Evolutionary conservation across 2,888 invertebrate species (phyloP).

Genomic region (Byasa hedistus): DNA sequence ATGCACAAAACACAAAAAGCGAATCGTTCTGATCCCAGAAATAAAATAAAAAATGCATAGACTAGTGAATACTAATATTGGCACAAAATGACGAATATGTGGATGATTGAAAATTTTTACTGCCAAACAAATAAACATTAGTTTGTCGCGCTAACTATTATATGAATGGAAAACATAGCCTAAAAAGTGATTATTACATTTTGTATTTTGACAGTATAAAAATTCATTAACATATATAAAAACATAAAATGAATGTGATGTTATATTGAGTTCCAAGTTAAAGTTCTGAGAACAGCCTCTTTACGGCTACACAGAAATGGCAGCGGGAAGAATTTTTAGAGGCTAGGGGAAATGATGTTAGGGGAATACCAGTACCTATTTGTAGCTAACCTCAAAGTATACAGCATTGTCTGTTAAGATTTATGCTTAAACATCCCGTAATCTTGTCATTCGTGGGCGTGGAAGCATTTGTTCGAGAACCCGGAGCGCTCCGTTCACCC

Average conservation of each 20-base stretch:
- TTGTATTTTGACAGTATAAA: too few relatives aligned
- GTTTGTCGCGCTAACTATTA: too few relatives aligned
- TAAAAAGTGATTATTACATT: too few relatives aligned
- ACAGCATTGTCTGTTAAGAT: conserved; percentile 71
- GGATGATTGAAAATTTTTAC: too few relatives aligned
- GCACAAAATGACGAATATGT: too few relatives aligned
- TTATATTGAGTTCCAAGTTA: neutral
- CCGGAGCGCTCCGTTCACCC: conserved; percentile 49
- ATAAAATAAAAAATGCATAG: too few relatives aligned
- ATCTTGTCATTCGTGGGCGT: conserved; percentile 73
- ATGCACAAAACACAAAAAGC: too few relatives aligned
- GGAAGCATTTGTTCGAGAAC: conserved; percentile 67
- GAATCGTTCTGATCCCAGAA: too few relatives aligned
- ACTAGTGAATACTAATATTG: too few relatives aligned
- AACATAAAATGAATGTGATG: neutral
- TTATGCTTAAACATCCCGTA: conserved; percentile 72
- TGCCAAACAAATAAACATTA: too few relatives aligned
- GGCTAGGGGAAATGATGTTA: conserved; percentile 34
- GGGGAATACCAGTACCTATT: conserved; percentile 65
- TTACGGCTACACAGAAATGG: neutral
- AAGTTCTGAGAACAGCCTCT: neutral
- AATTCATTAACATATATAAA: too few relatives aligned
- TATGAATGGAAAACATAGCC: too few relatives aligned
- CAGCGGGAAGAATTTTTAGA: conserved; percentile 39
- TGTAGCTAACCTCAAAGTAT: conserved; percentile 67